phyloP scores from a whole-genome alignment of 2,888 invertebrate genomes.

The Heteromyza rotundicornis region DNA sequence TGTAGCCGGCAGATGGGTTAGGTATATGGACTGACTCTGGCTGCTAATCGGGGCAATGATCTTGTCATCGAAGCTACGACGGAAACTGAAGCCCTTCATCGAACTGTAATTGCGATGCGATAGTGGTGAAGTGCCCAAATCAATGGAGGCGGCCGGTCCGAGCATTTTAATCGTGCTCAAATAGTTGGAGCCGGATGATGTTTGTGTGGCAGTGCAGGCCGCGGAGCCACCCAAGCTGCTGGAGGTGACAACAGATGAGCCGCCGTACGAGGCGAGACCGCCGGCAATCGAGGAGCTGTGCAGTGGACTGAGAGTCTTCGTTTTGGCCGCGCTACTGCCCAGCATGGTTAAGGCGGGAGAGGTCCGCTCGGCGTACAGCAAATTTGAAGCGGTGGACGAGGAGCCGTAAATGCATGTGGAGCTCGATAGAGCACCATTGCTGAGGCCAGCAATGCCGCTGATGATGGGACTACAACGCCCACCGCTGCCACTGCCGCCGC shows the following conservation, averaged over 20 bases:
- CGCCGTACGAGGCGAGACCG: conserved; percentile 30
- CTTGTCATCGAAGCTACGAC: conserved; percentile 60
- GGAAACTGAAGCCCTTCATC: conserved; percentile 57
- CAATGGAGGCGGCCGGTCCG: conserved; percentile 56
- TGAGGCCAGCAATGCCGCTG: conserved; percentile 31
- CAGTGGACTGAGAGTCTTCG: conserved; percentile 46
- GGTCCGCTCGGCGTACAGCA: conserved; percentile 41
- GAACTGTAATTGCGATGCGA: conserved; percentile 56
- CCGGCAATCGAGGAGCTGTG: conserved; percentile 34
- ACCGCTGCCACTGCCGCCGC: conserved; percentile 32
- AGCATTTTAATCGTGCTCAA: conserved; percentile 49
- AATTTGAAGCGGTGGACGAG: conserved; percentile 23
- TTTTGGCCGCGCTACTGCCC: conserved; percentile 42
- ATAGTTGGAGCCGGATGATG: conserved; percentile 40
- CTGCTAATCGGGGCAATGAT: conserved; percentile 44
- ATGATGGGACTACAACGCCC: conserved; percentile 38
- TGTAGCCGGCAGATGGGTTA: not conserved
- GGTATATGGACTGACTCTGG: conserved; percentile 23
- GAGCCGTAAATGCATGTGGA: conserved; percentile 28
- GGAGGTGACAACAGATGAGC: conserved; percentile 4
- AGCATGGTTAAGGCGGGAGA: conserved; percentile 51
- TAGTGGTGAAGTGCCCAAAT: conserved; percentile 53
- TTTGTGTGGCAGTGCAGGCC: conserved; percentile 28
- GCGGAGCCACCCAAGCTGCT: not conserved
- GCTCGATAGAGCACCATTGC: conserved; percentile 12